These are phyloP conservation scores for Samia ricini DNA, from an alignment of 1,140 invertebrate genomes.

Conservation along the genomic window DNA sequence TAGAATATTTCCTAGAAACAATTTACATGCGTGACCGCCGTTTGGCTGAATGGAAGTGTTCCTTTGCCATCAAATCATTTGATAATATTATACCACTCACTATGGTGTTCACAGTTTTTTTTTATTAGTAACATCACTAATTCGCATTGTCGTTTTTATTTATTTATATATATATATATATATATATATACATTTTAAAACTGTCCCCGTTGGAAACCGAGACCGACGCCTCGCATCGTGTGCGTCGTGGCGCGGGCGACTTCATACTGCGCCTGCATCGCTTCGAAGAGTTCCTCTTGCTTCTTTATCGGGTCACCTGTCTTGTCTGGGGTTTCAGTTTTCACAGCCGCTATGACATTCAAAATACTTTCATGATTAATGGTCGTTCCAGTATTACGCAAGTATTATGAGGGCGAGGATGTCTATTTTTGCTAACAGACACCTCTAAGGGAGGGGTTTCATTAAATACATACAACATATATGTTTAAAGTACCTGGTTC, in stretches of 20 bases:
- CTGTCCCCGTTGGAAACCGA: slow-evolving; percentile 83
- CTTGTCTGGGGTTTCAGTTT: slow-evolving; percentile 41
- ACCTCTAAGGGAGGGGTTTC: no score
- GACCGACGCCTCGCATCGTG: slow-evolving; percentile 93
- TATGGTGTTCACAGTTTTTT: background rate
- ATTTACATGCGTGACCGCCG: background rate
- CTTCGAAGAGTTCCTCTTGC: slow-evolving; percentile 93
- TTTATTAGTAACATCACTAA: background rate
- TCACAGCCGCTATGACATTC: slow-evolving; percentile 40
- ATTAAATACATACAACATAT: no score
- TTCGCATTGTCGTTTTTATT: background rate
- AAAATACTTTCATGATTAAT: no score
- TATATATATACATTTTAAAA: slow-evolving; percentile 29
- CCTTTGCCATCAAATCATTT: background rate
- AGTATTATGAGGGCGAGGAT: no score
- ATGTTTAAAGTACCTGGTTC: slow-evolving; percentile 78
- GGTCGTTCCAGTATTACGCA: no score
- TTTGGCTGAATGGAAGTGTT: background rate
- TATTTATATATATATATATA: no score
- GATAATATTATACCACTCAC: no score
- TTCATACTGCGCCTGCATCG: slow-evolving; percentile 96
- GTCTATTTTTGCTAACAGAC: no score
- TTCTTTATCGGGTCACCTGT: slow-evolving; percentile 84
- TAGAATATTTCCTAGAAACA: background rate
- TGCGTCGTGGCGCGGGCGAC: slow-evolving; percentile 95